Conservation (phyloP, 1,140 invertebrate genomes). For the Drosophila bocki region DNA sequence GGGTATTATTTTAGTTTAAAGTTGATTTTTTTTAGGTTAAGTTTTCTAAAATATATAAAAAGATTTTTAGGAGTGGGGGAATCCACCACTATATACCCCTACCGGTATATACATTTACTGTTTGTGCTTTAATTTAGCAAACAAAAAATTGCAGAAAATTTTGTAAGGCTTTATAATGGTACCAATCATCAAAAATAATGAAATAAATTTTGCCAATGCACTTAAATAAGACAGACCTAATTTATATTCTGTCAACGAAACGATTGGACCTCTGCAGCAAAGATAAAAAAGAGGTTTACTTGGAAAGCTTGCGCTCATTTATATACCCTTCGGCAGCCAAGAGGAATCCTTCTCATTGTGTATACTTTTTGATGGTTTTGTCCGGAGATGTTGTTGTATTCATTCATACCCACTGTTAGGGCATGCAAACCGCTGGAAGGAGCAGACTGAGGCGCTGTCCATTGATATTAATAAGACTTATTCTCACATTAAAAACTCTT, state of each 20-base stretch:
- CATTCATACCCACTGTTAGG: background rate
- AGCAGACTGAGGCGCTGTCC: background rate
- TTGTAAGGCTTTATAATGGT: conserved; percentile 33
- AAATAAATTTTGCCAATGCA: conserved; percentile 56
- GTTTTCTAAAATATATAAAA: no score
- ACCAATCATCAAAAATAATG: conserved; percentile 59
- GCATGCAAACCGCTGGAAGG: background rate
- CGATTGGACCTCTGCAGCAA: conserved; percentile 2
- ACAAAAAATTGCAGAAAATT: background rate
- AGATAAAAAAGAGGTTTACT: conserved; percentile 16
- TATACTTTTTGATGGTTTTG: no score
- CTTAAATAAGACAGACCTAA: conserved; percentile 57
- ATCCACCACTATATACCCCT: background rate
- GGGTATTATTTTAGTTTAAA: no score
- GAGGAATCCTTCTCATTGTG: background rate
- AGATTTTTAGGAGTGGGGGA: no score
- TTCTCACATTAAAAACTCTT: conserved; percentile 41
- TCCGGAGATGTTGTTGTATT: background rate
- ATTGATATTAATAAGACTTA: conserved; percentile 46
- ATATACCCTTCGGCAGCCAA: background rate
- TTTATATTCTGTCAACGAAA: conserved; percentile 65
- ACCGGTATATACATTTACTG: background rate
- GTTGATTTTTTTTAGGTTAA: no score
- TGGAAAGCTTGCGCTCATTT: background rate
- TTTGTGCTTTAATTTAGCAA: background rate